These are phyloP conservation scores for Cheilosia vulpina DNA, from an alignment of 2,888 invertebrate genomes.

Conservation along the genomic window DNA sequence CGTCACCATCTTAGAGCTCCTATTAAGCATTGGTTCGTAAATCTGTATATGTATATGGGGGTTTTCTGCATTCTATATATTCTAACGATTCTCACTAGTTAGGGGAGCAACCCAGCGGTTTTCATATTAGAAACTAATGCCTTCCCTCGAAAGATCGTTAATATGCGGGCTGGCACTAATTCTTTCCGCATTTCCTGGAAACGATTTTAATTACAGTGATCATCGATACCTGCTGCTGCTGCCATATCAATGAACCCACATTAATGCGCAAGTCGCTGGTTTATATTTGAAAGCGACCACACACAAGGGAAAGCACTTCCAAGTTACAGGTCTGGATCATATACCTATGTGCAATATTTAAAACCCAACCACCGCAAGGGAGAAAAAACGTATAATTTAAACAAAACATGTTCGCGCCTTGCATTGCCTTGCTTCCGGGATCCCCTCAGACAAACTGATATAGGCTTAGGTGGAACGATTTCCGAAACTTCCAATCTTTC, in stretches of 20 bases:
- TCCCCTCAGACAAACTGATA: constrained; percentile 22
- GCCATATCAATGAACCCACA: constrained; percentile 49
- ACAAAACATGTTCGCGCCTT: constrained; percentile 61
- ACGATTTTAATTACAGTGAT: background rate
- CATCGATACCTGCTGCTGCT: constrained; percentile 1
- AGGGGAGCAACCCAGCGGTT: no score
- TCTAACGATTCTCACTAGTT: no score
- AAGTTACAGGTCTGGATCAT: background rate
- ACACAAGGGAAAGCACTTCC: constrained; percentile 21
- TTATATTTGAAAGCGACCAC: constrained; percentile 49
- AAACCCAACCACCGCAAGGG: constrained; percentile 23
- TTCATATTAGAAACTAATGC: no score
- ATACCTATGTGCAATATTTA: constrained; percentile 3
- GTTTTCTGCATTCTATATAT: no score
- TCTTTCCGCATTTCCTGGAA: background rate
- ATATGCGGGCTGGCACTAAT: constrained; percentile 9
- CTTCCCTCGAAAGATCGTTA: background rate
- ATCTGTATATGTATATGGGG: no score
- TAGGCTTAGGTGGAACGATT: constrained; percentile 4
- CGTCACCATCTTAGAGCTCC: no score
- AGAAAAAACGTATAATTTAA: constrained; percentile 49
- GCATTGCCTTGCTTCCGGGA: constrained; percentile 59
- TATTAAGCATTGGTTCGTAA: no score
- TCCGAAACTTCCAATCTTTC: constrained; percentile 58
- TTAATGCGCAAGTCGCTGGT: constrained; percentile 1